A percentile compares a stretch with the other conserved stretches of the same genome.
Evolutionary conservation across 2,797 vertebrate genomes (phyloP).

Genomic region (Spea hammondii): DNA sequence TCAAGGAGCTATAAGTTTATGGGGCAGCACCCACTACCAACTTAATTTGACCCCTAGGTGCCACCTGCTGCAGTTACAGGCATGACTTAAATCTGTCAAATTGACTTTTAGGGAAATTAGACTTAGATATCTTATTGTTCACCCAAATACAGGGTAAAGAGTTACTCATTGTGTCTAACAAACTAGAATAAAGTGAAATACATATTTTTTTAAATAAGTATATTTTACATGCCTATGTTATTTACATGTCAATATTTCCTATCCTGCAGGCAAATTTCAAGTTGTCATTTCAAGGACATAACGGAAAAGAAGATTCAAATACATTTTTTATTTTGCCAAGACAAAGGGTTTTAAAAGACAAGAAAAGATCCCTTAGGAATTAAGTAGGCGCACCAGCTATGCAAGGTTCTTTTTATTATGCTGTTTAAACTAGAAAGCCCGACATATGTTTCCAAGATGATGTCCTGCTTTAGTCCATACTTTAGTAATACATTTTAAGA

Average conservation of each 20-base stretch:
- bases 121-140: too few species aligned
- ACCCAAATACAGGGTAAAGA: background rate
- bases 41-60: too few species aligned
- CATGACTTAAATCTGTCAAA: too few species aligned
- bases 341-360: background rate
- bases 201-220: too few species aligned
- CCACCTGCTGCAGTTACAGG: too few species aligned
- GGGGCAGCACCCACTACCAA: too few species aligned
- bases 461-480: background rate
- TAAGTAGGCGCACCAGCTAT: conserved; percentile 28
- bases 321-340: background rate
- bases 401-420: background rate
- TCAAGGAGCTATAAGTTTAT: too few species aligned
- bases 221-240: background rate
- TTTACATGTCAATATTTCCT: background rate
- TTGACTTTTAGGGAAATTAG: too few species aligned
- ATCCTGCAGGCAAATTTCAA: conserved; percentile 44
- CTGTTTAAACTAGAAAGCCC: too few species aligned
- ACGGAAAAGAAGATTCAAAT: background rate
- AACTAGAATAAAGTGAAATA: too few species aligned
- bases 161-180: background rate
- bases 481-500: too few species aligned
- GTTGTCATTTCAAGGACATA: conserved; percentile 31
- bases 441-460: background rate
- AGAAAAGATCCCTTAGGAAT: background rate